These are phyloP conservation scores for Rotaria magnacalcarata DNA, from an alignment of 2,888 invertebrate genomes.

Conservation along the genomic window DNA sequence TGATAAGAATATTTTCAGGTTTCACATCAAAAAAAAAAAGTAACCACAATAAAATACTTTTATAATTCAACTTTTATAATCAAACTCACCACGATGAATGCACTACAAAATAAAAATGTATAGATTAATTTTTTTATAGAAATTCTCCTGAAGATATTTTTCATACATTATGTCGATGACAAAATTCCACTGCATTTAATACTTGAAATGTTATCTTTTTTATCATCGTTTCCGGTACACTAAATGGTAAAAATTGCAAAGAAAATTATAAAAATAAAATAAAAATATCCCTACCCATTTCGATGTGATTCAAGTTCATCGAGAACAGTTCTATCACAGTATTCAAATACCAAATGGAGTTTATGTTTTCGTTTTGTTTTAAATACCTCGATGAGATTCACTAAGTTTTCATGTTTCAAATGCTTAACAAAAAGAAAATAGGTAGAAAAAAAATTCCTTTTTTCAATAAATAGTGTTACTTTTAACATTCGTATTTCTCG, in stretches of 20 bases:
- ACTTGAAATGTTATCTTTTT: slow-evolving; percentile 92
- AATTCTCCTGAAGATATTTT: not conserved
- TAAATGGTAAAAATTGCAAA: slow-evolving; percentile 50
- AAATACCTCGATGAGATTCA: slow-evolving; percentile 94
- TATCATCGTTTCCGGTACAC: slow-evolving; percentile 75
- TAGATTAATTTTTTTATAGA: not conserved
- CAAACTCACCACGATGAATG: slow-evolving; percentile 69
- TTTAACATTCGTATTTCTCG: slow-evolving; percentile 85
- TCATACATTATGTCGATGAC: slow-evolving; percentile 78
- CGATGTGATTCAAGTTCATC: slow-evolving; percentile 91
- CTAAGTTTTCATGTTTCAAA: slow-evolving; percentile 91
- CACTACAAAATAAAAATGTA: slow-evolving; percentile 62
- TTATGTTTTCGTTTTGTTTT: slow-evolving; percentile 76
- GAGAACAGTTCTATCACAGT: slow-evolving; percentile 91
- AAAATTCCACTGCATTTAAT: slow-evolving; percentile 86
- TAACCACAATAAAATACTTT: no score
- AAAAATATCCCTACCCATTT: slow-evolving; percentile 65
- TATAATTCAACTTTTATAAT: not conserved
- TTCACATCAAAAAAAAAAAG: slow-evolving; percentile 69
- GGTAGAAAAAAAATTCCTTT: no score
- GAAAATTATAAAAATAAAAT: no score
- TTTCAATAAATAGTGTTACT: slow-evolving; percentile 56
- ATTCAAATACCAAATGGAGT: slow-evolving; percentile 94
- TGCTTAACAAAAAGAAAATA: slow-evolving; percentile 67
- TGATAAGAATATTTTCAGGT: slow-evolving; percentile 63